Evolutionary conservation across 2,888 invertebrate species (phyloP), one percentile per base, ranked within the genome.

Genomic region (Temnothorax ravouxi): DNA sequence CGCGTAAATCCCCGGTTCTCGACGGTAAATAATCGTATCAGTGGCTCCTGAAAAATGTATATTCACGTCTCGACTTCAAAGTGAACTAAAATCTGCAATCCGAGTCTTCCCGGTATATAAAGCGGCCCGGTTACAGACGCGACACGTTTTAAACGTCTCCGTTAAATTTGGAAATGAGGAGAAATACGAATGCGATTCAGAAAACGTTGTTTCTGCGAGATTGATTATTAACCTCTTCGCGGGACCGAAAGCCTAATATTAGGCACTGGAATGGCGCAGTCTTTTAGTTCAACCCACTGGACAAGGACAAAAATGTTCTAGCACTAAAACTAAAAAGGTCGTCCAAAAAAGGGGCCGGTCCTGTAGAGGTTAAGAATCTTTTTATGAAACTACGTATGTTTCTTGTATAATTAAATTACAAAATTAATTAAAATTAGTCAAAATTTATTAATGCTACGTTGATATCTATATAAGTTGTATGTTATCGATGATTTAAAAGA

Each of bases 21-120:
- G 18, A 15, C 25, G 41, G 47, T 38, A 69, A n/a, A n/a, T n/a
- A n/a, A 79, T 21, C 29, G 18, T 79, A 79, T 69, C 79, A 59
- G 69, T 50, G 25, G 25, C 13, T 69, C 71, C 18, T 80, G 59
- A 80, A 69, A 71, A 59, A 80, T 80, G 38, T 50, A 80, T 71
- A 80, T 71, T 69, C 59, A 11, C 47, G 21, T 69, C 59, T 69
- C 59, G 59, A 71, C 79, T 71, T 80, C 25, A 71, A 61, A 71
- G 47, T n/a, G 50, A 50, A 25, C 5, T 3, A 9, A 25, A 59
- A 77, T 67, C 77, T 38, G 38, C 34, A 15, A 75, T 62, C 38
- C 67, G 71, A 13, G 34, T 38, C n/a, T 13, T 13, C 15, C 15
- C 0, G 52, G 11, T 11, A 13, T 38, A 59, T 8, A 29, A 59